Evolutionary conservation across 2,888 invertebrate species (phyloP).

Genomic region (Reticulitermes lucifugus): DNA sequence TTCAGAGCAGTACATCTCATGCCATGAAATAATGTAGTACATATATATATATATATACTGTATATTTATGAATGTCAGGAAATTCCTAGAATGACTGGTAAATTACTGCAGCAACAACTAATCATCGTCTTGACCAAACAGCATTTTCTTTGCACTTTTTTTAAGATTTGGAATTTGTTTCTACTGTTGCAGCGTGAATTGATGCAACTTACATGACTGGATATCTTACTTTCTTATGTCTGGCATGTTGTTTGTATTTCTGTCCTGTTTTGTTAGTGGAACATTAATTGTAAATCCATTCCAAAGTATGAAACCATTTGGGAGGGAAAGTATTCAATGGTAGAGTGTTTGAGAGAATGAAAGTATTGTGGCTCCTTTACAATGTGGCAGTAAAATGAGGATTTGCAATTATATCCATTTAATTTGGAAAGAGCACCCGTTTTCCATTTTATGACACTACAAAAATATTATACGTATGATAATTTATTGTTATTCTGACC

Average conservation of each 20-base stretch:
- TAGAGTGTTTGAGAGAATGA: background rate
- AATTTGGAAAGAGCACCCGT: slow-evolving; percentile 9
- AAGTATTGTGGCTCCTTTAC: background rate
- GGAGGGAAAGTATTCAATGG: slow-evolving; percentile 16
- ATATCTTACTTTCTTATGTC: background rate
- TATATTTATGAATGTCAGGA: slow-evolving; percentile 40
- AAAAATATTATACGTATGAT: slow-evolving; percentile 1
- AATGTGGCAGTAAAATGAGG: slow-evolving; percentile 19
- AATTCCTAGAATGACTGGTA: slow-evolving; percentile 32
- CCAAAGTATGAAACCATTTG: slow-evolving; percentile 13
- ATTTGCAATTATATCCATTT: slow-evolving; percentile 38
- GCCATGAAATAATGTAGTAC: background rate
- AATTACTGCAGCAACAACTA: background rate
- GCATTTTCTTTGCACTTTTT: background rate
- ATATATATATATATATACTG: slow-evolving; percentile 26
- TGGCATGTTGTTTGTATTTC: background rate
- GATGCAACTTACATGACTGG: background rate
- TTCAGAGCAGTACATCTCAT: background rate
- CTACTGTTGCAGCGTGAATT: background rate
- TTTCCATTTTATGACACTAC: slow-evolving; percentile 25
- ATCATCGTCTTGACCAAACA: slow-evolving; percentile 9
- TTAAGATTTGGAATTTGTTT: background rate
- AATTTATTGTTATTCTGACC: slow-evolving; percentile 31
- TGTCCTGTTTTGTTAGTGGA: slow-evolving; percentile 26
- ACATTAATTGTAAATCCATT: slow-evolving; percentile 36